A percentile compares a stretch with the other conserved stretches of the same genome.
phyloP scores from a whole-genome alignment of 2,113 vertebrate species.

The Thamnophis sirtalis region DNA sequence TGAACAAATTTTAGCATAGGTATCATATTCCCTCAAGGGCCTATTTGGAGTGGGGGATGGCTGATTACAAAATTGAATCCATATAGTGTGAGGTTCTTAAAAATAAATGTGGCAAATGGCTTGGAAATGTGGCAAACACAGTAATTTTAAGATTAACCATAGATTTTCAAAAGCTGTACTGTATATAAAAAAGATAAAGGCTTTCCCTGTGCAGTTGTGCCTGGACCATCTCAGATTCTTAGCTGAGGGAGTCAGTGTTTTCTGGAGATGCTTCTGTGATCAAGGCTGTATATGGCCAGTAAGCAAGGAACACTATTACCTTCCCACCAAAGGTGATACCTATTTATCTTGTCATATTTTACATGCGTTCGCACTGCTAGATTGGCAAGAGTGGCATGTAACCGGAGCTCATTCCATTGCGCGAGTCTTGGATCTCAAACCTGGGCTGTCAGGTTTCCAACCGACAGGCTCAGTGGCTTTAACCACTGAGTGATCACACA shows the following conservation, averaged over 20 bases:
- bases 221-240: not conserved
- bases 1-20: not conserved
- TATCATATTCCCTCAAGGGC: not conserved
- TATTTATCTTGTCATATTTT: not conserved
- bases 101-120: not conserved
- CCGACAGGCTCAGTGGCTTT: not conserved
- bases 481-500: not conserved
- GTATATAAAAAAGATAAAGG: not conserved
- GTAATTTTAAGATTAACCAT: not conserved
- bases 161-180: not conserved
- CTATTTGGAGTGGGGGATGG: not conserved
- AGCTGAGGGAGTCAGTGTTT: not conserved
- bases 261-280: not conserved
- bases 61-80: not conserved
- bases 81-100: not conserved
- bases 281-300: not conserved
- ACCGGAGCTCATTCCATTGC: not conserved
- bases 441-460: not conserved
- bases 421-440: not conserved
- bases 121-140: not conserved
- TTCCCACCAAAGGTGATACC: not conserved
- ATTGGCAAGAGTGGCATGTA: not conserved
- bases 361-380: not conserved
- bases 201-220: not conserved
- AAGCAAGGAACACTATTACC: not conserved